phyloP scores from a whole-genome alignment of 2,888 invertebrate species.

The Platycnemis pennipes region DNA sequence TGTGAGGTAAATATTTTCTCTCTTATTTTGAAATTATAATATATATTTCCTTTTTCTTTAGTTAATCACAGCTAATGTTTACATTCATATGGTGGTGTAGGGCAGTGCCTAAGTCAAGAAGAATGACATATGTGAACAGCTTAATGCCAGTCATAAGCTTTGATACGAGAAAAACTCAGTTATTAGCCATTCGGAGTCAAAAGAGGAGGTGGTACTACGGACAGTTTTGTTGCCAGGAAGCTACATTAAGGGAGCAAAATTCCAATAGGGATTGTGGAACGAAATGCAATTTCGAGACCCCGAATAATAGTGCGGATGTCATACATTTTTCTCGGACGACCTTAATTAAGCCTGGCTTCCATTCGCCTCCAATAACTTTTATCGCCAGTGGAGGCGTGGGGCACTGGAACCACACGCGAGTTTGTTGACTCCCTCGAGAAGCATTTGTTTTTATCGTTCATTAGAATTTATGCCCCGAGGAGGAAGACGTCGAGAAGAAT shows the following conservation, averaged over 20 bases:
- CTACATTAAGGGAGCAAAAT: neutral
- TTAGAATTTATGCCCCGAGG: conserved; percentile 23
- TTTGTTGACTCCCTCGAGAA: conserved; percentile 40
- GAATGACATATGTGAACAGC: neutral
- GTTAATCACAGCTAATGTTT: too few species aligned
- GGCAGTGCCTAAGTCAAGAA: too few species aligned
- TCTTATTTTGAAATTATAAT: too few species aligned
- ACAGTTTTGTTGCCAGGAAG: conserved; percentile 16
- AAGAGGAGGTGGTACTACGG: neutral
- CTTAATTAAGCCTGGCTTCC: conserved; percentile 19
- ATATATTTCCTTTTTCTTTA: too few species aligned
- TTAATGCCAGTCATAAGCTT: neutral
- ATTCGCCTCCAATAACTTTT: neutral
- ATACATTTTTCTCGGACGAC: conserved; percentile 25
- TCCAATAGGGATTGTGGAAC: neutral
- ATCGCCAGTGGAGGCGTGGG: neutral
- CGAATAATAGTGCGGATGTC: neutral
- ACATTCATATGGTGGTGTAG: too few species aligned
- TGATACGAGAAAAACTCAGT: neutral
- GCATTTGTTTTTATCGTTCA: conserved; percentile 61
- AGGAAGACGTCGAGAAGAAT: conserved; percentile 25
- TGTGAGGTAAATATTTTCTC: too few species aligned
- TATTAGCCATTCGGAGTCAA: neutral
- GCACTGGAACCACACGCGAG: neutral
- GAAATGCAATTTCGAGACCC: conserved; percentile 12